A percentile compares a stretch with the other conserved stretches of the same genome.
Evolutionary conservation across 1,140 invertebrate genomes (phyloP).

Genomic region (Listronotus oregonensis): DNA sequence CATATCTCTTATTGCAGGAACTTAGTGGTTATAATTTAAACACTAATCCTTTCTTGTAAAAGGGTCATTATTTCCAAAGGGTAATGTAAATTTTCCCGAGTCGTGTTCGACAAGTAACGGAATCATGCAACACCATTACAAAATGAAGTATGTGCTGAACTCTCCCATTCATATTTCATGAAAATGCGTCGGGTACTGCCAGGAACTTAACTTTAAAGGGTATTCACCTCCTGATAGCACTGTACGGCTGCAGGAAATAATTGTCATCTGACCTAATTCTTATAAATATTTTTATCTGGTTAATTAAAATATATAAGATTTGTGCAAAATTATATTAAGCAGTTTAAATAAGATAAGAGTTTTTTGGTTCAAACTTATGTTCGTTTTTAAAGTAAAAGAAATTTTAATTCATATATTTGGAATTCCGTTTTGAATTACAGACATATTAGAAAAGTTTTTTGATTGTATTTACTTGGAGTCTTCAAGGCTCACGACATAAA

Average conservation of each 20-base stretch:
- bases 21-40: no score
- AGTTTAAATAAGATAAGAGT: background rate
- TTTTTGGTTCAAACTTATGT: no score
- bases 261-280: conserved; percentile 23
- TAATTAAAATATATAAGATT: background rate
- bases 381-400: no score
- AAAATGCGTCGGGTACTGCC: conserved; percentile 5
- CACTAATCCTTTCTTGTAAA: background rate
- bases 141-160: conserved; percentile 15
- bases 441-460: no score
- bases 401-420: no score
- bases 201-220: conserved; percentile 15
- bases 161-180: conserved; percentile 31
- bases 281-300: background rate
- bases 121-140: conserved; percentile 4
- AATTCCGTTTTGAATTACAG: no score
- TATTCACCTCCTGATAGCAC: conserved; percentile 33
- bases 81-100: conserved; percentile 13
- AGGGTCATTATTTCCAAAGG: conserved; percentile 4
- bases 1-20: no score
- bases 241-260: conserved; percentile 11
- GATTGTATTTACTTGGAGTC: no score
- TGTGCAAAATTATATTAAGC: conserved; percentile 2
- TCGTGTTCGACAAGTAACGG: conserved; percentile 26
- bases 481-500: no score